Percentiles rank a stretch among this genome's conserved stretches.
phyloP scores from a whole-genome alignment of 2,113 vertebrate species.

The Rhabdornis inornatus region DNA sequence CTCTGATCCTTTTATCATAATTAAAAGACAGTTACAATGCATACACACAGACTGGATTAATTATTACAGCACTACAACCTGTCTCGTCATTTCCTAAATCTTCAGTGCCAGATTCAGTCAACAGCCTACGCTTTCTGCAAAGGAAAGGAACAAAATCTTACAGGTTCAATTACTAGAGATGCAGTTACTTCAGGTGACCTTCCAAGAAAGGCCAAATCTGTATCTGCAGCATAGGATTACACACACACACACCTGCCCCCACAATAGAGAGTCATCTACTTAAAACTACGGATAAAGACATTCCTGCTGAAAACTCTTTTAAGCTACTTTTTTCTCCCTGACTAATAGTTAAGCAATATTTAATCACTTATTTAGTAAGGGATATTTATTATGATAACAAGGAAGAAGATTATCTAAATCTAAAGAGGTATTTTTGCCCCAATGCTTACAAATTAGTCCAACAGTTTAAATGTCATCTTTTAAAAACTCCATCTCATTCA shows the following conservation, averaged over 20 bases:
- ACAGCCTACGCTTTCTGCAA: neutral
- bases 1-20: neutral
- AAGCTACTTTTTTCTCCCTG: neutral
- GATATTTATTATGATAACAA: neutral
- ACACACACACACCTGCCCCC: fast-evolving
- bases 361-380: neutral
- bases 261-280: neutral
- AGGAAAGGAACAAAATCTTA: neutral
- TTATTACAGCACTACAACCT: neutral
- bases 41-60: neutral
- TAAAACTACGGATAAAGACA: neutral
- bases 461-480: neutral
- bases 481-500: neutral
- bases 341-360: neutral
- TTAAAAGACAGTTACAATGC: neutral
- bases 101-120: neutral
- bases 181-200: neutral
- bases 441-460: neutral
- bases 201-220: neutral
- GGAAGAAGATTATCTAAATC: neutral
- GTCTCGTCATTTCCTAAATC: neutral
- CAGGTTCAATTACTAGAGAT: neutral
- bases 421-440: neutral
- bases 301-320: neutral
- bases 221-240: neutral